Evolutionary conservation across 2,888 invertebrate species (phyloP).

Genomic region (Polyommatus icarus): DNA sequence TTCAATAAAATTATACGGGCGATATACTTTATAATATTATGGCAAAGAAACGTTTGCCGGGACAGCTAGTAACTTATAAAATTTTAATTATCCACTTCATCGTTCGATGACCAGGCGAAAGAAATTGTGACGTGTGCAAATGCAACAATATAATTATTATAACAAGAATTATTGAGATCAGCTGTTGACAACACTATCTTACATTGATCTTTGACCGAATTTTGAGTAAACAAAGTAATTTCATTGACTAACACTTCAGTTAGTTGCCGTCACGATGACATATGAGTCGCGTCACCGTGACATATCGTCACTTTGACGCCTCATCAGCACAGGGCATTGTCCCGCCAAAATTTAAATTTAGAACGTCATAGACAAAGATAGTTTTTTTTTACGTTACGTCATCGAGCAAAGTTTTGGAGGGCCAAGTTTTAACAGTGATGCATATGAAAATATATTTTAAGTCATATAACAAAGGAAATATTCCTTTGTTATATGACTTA

Average conservation of each 20-base stretch:
- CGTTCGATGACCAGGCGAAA: too few species aligned
- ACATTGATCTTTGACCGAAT: constrained; percentile 5
- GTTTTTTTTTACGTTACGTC: background rate
- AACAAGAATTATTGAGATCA: background rate
- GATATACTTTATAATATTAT: too few species aligned
- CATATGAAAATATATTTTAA: background rate
- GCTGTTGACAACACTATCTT: background rate
- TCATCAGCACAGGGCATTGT: background rate
- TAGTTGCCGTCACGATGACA: constrained; percentile 14
- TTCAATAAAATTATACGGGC: too few species aligned
- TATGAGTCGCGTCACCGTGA: background rate
- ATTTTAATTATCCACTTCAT: too few species aligned
- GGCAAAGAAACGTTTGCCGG: too few species aligned
- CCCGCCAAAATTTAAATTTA: constrained; percentile 25
- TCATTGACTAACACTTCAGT: background rate
- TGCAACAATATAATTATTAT: too few species aligned
- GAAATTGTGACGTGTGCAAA: too few species aligned
- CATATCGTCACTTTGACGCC: constrained; percentile 10
- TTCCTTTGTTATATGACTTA: too few species aligned
- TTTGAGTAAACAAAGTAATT: background rate
- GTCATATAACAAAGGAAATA: background rate
- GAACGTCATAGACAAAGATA: constrained; percentile 8
- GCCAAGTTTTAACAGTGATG: background rate
- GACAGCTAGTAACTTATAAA: too few species aligned
- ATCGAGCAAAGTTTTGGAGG: background rate